Evolutionary conservation across 2,888 invertebrate genomes (phyloP), one percentile per base, ranked within the genome.

Genomic region (Latrodectus hesperus): DNA sequence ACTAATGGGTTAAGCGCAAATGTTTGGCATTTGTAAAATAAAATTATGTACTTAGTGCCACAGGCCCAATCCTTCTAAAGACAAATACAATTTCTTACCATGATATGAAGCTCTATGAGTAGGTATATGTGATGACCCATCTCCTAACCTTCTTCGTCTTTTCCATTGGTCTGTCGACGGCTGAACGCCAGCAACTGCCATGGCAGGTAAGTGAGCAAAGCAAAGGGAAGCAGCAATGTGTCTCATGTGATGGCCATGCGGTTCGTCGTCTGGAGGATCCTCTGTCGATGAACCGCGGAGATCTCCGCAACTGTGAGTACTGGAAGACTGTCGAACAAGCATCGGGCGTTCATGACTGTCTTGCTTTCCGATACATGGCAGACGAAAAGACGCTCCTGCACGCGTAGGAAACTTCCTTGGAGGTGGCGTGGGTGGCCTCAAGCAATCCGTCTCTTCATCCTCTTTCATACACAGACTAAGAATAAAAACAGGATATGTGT

Each of bases 121-220:
- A 79, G 90, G 89, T 83, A 90, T 84, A 64, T 85, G 84, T 91
- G 92, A 90, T 91, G 91, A 90, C 22, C 84, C 84, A 75, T 83
- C 84, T 26, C 88, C 88, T 38, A 88, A 22, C 64, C 83, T 82
- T 79, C 75, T 86, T 10, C 79, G 75, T 14, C 75, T 82, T 60
- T 80, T 84, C 80, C 88, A 79, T 75, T 82, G 79, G 77, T 84
- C 81, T 83, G 77, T 80, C 91, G 91, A 91, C 92, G 91, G 76
- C 53, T 85, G 93, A 92, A 95, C 94, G 90, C 95, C 95, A 89
- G 95, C 95, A 77, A 92, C 92, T 89, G 95, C 95, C 94, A 95
- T 95, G 87, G 95, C 95, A 93, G 95, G 95, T 81, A 94, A 94
- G 92, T 95, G 95, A 90, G 95, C 95, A 91, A 95, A 93, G 92